phyloP scores from a whole-genome alignment of 2,113 vertebrate species.

The Rafetus swinhoei region DNA sequence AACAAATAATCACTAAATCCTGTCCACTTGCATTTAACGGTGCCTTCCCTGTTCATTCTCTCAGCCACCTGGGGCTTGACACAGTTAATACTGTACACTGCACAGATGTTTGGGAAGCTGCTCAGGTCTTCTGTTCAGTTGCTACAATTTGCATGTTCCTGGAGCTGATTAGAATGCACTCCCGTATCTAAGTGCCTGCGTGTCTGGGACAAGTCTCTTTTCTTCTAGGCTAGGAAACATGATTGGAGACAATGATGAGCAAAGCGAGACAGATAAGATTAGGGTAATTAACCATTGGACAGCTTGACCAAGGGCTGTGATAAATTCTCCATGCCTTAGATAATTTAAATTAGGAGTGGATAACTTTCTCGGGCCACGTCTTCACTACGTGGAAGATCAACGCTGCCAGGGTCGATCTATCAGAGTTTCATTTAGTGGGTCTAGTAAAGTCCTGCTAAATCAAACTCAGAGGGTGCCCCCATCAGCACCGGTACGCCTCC shows the following conservation, averaged over 20 bases:
- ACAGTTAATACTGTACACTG: background rate
- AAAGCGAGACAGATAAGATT: background rate
- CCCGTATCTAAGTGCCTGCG: background rate
- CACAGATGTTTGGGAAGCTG: background rate
- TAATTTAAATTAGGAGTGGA: background rate
- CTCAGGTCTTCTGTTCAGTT: background rate
- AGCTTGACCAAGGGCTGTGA: background rate
- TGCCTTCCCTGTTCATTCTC: background rate
- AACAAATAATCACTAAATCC: background rate
- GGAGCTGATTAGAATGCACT: background rate
- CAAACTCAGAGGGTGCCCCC: too few relatives aligned
- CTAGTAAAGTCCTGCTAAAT: too few relatives aligned
- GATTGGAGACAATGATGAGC: background rate
- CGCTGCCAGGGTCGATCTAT: too few relatives aligned
- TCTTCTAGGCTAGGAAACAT: slow-evolving; percentile 1
- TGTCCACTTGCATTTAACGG: too few relatives aligned
- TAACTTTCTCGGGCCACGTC: background rate
- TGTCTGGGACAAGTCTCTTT: background rate
- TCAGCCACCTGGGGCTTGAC: background rate
- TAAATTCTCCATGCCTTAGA: background rate
- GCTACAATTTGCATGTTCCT: background rate
- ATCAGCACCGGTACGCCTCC: too few relatives aligned
- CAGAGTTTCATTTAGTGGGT: too few relatives aligned
- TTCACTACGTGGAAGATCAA: too few relatives aligned
- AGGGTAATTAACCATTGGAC: background rate